A percentile compares a stretch with the other conserved stretches of the same genome.
These are phyloP conservation scores for Thomomys bottae DNA, from an alignment of 2,113 vertebrate genomes.

Conservation along the genomic window DNA sequence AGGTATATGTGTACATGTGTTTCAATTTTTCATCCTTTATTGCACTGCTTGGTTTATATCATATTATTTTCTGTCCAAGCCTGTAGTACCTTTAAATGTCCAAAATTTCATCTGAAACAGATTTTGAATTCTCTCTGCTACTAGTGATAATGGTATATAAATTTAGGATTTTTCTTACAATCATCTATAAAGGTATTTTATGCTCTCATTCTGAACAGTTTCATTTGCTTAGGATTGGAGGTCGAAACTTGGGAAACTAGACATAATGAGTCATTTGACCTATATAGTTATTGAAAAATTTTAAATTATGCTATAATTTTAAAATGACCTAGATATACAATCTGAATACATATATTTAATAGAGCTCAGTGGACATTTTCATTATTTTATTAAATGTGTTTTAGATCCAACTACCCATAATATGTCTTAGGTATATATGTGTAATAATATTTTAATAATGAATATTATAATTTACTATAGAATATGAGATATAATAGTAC, in stretches of 20 bases:
- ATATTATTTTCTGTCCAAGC: background rate
- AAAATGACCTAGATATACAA: background rate
- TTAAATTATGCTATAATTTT: background rate
- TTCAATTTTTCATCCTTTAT: background rate
- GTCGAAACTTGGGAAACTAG: background rate
- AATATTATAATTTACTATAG: background rate
- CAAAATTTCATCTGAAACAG: background rate
- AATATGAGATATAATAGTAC: background rate
- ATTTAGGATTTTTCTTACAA: background rate
- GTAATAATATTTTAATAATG: background rate
- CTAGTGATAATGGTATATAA: background rate
- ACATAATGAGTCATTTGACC: background rate
- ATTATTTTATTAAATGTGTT: background rate
- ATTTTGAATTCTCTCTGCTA: background rate
- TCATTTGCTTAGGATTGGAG: fast-evolving
- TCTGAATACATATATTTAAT: background rate
- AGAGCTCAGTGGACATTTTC: background rate
- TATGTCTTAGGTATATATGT: background rate
- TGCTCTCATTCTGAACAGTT: background rate
- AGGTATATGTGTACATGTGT: background rate
- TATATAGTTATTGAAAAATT: background rate
- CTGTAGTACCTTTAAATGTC: background rate
- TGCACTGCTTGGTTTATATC: background rate
- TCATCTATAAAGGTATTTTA: background rate
- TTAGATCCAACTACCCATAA: background rate